Evolutionary conservation across 2,113 vertebrate species (phyloP), one percentile per base, ranked within the genome.

Genomic region (Daphoenositta chrysoptera): DNA sequence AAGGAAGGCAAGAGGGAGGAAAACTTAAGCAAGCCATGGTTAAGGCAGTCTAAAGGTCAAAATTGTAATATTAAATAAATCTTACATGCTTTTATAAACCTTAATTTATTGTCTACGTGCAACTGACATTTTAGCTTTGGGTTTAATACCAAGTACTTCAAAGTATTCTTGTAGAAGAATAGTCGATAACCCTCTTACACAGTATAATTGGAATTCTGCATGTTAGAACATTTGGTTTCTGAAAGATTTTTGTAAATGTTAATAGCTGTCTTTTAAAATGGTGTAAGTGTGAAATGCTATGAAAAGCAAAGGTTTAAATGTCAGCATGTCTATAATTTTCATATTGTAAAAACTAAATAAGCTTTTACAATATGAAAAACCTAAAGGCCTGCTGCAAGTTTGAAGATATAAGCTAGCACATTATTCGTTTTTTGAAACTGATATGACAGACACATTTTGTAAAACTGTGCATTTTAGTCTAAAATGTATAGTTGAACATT

Each of bases 231-330:
- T 98, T 98, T 97, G 97, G 97, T 98, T 98, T 98, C 96, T 97
- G 97, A 97, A 98, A 98, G 96, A 98, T 98, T 98, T 98, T 97
- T 98, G 97, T 97, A 98, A 98, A 98, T 98, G 98, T 98, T 98
- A 98, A 98, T 98, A 98, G 97, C 97, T 98, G 96, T 97, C 98
- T 98, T 98, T 98, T 98, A 96, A 98, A 98, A 98, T 96, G 95
- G 97, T 97, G 95, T 96, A 97, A 98, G 96, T 97, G 97, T 98
- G 97, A 98, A 98, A 98, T 97, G 97, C 97, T 97, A 98, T 98
- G 98, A 98, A 98, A 98, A 98, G 97, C 95, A 98, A 98, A 98
- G 97, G 98, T 98, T 98, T 98, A 98, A 98, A 98, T 98, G 98
- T 98, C 98, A 98, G 90, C 56, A 83, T 95, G 96, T 96, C 97